Conservation (phyloP, 2,113 vertebrate species). For the Elaphurus davidianus region DNA sequence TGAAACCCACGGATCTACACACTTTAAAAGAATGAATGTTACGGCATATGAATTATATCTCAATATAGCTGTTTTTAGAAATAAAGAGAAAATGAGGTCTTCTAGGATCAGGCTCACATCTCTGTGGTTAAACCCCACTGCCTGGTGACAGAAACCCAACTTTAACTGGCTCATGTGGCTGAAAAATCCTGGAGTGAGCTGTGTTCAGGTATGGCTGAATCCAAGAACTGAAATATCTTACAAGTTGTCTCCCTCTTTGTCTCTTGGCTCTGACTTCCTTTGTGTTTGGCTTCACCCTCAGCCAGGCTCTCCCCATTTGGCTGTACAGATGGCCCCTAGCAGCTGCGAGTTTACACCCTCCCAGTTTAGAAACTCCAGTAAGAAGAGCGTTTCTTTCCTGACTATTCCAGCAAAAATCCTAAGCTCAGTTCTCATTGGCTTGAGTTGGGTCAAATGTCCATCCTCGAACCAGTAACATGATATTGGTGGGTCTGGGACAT, state of each 20-base stretch:
- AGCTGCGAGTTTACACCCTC: constrained; percentile 35
- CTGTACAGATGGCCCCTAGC: constrained; percentile 35
- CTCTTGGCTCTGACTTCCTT: constrained; percentile 4
- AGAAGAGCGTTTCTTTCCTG: constrained; percentile 18
- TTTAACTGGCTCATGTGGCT: neutral
- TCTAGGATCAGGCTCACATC: neutral
- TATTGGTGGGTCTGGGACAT: neutral
- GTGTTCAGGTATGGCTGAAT: constrained; percentile 4
- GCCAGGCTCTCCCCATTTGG: neutral
- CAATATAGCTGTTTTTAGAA: neutral
- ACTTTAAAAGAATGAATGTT: neutral
- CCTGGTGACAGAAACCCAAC: neutral
- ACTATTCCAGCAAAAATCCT: neutral
- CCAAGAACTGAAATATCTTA: constrained; percentile 26
- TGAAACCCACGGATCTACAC: neutral
- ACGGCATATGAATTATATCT: neutral
- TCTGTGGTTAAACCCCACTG: neutral
- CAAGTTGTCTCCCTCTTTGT: neutral
- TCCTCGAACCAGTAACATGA: neutral
- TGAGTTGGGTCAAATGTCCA: neutral
- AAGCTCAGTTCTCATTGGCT: neutral
- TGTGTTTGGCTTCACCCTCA: neutral
- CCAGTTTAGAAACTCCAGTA: constrained; percentile 46
- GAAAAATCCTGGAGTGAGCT: neutral
- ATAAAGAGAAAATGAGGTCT: neutral